These are phyloP conservation scores for Pangasius krempfi DNA, from an alignment of 2,797 vertebrate genomes.

Conservation along the genomic window DNA sequence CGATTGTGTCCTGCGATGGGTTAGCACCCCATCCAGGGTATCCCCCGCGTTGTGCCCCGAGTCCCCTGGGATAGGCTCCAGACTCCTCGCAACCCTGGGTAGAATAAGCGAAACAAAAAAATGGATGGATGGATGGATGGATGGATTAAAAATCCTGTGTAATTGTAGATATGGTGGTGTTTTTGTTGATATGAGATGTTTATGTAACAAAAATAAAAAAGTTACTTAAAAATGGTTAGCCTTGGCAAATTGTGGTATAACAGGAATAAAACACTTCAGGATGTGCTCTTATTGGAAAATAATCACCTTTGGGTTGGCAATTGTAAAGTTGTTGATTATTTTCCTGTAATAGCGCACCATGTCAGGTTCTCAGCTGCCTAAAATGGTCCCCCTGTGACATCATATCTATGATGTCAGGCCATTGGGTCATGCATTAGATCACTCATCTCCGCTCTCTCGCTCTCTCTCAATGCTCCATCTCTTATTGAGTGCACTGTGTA, in stretches of 20 bases:
- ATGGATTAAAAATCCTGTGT: background rate
- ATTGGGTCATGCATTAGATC: background rate
- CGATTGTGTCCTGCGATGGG: no score
- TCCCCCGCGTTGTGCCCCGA: no score
- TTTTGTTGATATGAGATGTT: background rate
- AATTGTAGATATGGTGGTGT: background rate
- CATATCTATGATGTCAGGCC: background rate
- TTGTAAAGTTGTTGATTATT: background rate
- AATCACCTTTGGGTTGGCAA: background rate
- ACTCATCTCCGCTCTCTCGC: background rate
- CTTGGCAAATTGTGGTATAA: background rate
- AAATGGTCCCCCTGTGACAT: background rate
- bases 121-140: no score
- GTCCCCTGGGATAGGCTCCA: no score
- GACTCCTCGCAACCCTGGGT: no score
- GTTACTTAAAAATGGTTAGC: background rate
- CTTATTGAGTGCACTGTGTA: background rate
- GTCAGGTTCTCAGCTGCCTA: background rate
- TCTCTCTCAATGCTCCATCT: background rate
- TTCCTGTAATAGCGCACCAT: background rate
- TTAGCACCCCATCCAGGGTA: no score
- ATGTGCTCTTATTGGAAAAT: background rate
- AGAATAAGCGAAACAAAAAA: no score
- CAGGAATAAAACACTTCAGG: background rate
- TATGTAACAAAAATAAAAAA: background rate